Base-by-base conservation (phyloP, 2,888 invertebrate genomes). In the Andrena camellia region DNA sequence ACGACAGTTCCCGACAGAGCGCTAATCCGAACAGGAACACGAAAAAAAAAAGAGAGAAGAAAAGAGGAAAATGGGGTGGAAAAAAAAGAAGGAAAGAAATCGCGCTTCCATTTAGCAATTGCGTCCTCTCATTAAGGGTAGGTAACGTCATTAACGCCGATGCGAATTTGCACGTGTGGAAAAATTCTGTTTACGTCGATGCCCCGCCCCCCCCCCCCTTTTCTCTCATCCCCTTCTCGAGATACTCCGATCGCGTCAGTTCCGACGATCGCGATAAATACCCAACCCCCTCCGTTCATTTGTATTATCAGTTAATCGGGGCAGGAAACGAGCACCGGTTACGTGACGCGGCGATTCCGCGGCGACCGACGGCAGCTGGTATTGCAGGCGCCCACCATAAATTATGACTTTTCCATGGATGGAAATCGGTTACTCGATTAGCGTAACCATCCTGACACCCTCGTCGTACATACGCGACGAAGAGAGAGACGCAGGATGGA, bases 371-470 rank as follows among this genome's bases (percentile, higher is more conserved):
- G 67, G 35, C 62, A 50, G 8, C 31, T 62, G 23, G 71, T 78
- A 78, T 81, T 68, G 81, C 72, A 50, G 76, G 29, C 29, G 59
- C 13, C 17, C 17, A 66, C 69, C 73, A 81, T 76, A 77, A 85
- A 84, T 84, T 85, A 84, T 90, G 81, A 91, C 90, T 92, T 91
- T 91, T 91, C 88, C 89, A 90, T 91, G 87, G 90, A 87, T 89
- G 88, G 87, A 90, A 93, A 93, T 93, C 91, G 92, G 90, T 92
- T 90, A 92, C 92, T 91, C 92, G 92, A 93, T 93, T 93, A 93
- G 90, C 91, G 90, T 91, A 91, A 91, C 91, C 90, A 90, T 90
- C 88, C 69, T 88, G 90, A 91, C 90, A 90, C 90, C 91, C 89
- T 89, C 85, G 68, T 57, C 35, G 54, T n/a, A 66, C 10, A 33